Percentiles rank a stretch among this genome's conserved stretches.
Conservation (phyloP, 2,888 invertebrate genomes). For the Noctua fimbriata region DNA sequence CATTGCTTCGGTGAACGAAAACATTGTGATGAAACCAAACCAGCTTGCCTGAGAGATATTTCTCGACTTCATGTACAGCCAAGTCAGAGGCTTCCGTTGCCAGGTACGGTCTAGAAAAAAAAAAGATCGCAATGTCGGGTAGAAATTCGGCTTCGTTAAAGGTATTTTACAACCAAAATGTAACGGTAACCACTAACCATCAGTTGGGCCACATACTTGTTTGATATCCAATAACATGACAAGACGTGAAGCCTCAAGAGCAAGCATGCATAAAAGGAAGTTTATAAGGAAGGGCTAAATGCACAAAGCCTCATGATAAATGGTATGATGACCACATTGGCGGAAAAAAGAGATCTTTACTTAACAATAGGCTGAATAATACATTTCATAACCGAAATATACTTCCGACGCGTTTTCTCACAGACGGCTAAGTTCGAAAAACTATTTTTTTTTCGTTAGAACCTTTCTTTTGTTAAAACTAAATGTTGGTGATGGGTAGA, state of each 20-base stretch:
- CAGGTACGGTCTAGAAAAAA: too few relatives aligned
- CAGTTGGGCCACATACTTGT: background rate
- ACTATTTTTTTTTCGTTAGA: background rate
- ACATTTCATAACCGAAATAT: conserved; percentile 12
- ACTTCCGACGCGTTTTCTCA: conserved; percentile 2
- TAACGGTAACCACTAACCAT: background rate
- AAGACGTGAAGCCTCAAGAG: background rate
- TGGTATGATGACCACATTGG: background rate
- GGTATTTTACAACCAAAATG: too few relatives aligned
- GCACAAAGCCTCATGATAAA: background rate
- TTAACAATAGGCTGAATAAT: background rate
- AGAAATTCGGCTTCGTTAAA: too few relatives aligned
- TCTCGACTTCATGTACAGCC: too few relatives aligned
- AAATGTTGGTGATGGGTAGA: conserved; percentile 11
- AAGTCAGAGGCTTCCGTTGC: too few relatives aligned
- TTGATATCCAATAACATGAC: background rate
- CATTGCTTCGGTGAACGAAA: too few relatives aligned
- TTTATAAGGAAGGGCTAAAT: background rate
- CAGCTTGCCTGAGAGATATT: too few relatives aligned
- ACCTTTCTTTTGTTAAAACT: conserved; percentile 22
- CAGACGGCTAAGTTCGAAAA: conserved; percentile 6
- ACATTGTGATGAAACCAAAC: too few relatives aligned
- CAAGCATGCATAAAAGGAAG: too few relatives aligned
- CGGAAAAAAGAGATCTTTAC: conserved; percentile 1
- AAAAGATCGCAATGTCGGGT: too few relatives aligned